Base-by-base conservation (phyloP, 2,113 vertebrate genomes). In the Donacobius atricapilla region DNA sequence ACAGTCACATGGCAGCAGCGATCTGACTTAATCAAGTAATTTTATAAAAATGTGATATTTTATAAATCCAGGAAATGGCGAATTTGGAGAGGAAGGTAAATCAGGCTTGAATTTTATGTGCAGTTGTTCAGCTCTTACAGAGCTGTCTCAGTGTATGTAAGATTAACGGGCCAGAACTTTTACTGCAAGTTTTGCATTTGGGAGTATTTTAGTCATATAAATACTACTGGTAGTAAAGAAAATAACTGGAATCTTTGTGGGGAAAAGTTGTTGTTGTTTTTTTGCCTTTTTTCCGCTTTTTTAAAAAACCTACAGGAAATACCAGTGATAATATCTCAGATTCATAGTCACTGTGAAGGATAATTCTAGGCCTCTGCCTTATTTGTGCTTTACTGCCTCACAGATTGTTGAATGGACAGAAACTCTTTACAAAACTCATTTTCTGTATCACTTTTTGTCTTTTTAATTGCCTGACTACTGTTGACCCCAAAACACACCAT, bases 51-150 rank as follows among this genome's bases (percentile, higher is more conserved):
- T 2, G 2, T 9, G 50, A 10, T 84, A 78, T 82, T 93, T 80
- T 80, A 83, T 68, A 64, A 79, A 87, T 76, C 47, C 78, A 72
- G 53, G 66, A 87, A 94, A 71, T 79, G 19, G 24, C 37, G 40
- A 78, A 68, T 48, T 64, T 63, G 50, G 81, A 94, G 69, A 87
- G 48, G 65, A 87, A 87, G 78, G 54, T 70, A 81, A 92, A 94
- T 57, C 68, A 51, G 56, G 28, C 24, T 37, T 87, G 45, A 71
- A 75, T 89, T 89, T 83, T 76, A 57, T 58, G 72, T 91, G 45
- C 39, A 71, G 47, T 73, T 44, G 9, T 81, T 93, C 79, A 45
- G 48, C 27, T 75, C 44, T 81, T 87, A 35, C 27, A 70, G 81
- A 48, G 24, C 57, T 87, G 56, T 16, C 39, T 78, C 35, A 44